Conservation (phyloP, 2,888 invertebrate genomes). For the Zhuqinia jingwanae region DNA sequence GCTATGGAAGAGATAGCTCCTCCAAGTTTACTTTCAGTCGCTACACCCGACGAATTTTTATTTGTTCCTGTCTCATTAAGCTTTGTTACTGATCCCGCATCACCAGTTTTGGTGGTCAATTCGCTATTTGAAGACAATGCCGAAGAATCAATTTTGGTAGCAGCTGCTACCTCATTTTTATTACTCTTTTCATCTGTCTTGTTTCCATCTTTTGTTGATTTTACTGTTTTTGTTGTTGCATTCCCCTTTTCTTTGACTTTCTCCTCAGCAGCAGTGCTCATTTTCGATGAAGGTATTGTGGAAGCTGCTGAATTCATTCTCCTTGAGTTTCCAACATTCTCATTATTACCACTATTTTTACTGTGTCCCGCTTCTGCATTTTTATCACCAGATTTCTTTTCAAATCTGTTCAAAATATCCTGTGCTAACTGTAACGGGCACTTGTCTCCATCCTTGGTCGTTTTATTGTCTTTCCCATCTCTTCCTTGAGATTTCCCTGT, state of each 20-base stretch:
- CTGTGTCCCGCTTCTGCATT: slow-evolving; percentile 30
- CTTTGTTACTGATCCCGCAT: slow-evolving; percentile 13
- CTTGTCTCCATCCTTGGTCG: slow-evolving; percentile 43
- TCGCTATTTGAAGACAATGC: slow-evolving; percentile 1
- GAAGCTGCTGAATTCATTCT: not conserved
- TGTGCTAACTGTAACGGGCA: slow-evolving; percentile 78
- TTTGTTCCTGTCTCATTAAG: slow-evolving; percentile 35
- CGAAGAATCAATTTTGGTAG: slow-evolving; percentile 50
- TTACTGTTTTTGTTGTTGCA: slow-evolving; percentile 14
- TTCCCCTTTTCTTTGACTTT: slow-evolving; percentile 51
- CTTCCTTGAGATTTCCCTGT: slow-evolving; percentile 7
- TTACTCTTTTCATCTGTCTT: slow-evolving; percentile 28
- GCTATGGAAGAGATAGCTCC: not conserved
- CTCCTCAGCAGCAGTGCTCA: slow-evolving; percentile 44
- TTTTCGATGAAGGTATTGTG: slow-evolving; percentile 5
- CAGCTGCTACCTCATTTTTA: slow-evolving; percentile 21
- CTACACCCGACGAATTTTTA: slow-evolving; percentile 32
- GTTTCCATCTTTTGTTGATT: slow-evolving; percentile 35
- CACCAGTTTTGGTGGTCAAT: slow-evolving; percentile 22
- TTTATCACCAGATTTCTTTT: slow-evolving; percentile 71
- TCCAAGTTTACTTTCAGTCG: slow-evolving; percentile 24
- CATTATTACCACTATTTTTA: slow-evolving; percentile 25
- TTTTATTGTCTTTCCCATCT: slow-evolving; percentile 45
- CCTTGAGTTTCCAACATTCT: not conserved
- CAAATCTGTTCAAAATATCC: slow-evolving; percentile 78